Conservation (phyloP, 2,888 invertebrate species). For the Diaphora mendica region DNA sequence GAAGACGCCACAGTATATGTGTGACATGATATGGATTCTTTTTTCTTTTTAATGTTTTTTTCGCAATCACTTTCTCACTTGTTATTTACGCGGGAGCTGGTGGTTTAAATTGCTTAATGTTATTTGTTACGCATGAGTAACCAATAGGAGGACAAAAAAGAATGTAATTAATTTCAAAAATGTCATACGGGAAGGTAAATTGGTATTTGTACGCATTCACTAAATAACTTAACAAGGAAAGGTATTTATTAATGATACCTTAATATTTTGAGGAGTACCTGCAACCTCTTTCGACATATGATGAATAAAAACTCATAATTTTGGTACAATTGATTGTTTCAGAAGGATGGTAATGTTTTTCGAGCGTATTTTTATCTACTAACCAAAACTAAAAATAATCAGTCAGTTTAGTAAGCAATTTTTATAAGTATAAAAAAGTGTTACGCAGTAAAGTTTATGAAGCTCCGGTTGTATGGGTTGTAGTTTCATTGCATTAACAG, state of each 20-base stretch:
- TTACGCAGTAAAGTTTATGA: slow-evolving; percentile 40
- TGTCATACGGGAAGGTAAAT: slow-evolving; percentile 38
- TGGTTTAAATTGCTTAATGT: slow-evolving; percentile 60
- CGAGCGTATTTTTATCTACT: not conserved
- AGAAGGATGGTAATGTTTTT: too few relatives aligned
- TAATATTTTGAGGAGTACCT: not conserved
- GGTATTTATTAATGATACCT: not conserved
- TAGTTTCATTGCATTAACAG: slow-evolving; percentile 67
- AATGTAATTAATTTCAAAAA: slow-evolving; percentile 53
- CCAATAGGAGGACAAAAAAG: slow-evolving; percentile 47
- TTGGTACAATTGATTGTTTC: not conserved
- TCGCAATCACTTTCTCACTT: slow-evolving; percentile 72
- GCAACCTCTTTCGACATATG: not conserved
- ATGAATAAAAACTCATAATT: not conserved
- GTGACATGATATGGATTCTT: slow-evolving; percentile 58
- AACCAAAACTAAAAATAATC: slow-evolving; percentile 8
- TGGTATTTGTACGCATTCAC: not conserved
- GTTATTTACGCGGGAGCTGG: slow-evolving; percentile 55
- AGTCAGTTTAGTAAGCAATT: slow-evolving; percentile 23
- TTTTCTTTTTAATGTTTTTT: slow-evolving; percentile 59
- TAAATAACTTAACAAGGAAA: not conserved
- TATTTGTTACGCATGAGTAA: slow-evolving; percentile 68
- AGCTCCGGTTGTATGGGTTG: slow-evolving; percentile 46
- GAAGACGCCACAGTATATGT: slow-evolving; percentile 66
- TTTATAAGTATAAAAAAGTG: slow-evolving; percentile 26